Conservation (phyloP, 2,797 vertebrate species). For the Eurystomus glaucurus region DNA sequence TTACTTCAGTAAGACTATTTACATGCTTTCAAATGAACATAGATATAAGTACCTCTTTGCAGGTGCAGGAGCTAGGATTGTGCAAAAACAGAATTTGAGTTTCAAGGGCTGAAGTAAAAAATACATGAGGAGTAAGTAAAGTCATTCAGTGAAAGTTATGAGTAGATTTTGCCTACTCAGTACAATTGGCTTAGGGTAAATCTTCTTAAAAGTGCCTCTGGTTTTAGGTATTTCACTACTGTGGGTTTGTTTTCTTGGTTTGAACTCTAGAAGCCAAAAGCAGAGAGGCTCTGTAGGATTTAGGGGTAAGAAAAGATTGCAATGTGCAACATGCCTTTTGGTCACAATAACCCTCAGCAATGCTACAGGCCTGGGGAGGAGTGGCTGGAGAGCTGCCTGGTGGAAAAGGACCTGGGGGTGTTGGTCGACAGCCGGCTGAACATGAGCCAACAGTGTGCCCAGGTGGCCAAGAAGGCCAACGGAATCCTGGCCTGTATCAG, state of each 20-base stretch:
- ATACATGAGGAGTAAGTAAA: background rate
- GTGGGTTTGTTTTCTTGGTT: background rate
- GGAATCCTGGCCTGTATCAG: too few relatives aligned
- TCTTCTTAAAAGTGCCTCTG: conserved; percentile 19
- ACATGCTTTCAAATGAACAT: background rate
- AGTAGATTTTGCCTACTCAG: background rate
- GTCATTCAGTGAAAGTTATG: background rate
- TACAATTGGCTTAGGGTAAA: conserved; percentile 20
- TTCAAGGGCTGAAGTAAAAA: background rate
- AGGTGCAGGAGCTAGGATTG: background rate
- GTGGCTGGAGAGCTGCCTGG: too few relatives aligned
- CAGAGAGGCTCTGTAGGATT: background rate
- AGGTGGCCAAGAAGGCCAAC: too few relatives aligned
- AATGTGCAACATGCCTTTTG: background rate
- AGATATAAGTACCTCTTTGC: background rate
- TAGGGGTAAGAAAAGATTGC: background rate
- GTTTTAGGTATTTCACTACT: background rate
- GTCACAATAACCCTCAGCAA: too few relatives aligned
- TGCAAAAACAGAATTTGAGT: background rate
- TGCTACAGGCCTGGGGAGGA: too few relatives aligned
- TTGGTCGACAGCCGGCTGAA: too few relatives aligned
- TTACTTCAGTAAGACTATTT: background rate
- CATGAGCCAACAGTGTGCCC: too few relatives aligned
- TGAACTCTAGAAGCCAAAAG: background rate
- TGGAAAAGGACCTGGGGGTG: too few relatives aligned